A percentile compares a stretch with the other conserved stretches of the same genome.
These are phyloP conservation scores for Argyrosomus regius DNA, from an alignment of 2,797 vertebrate genomes.

Conservation along the genomic window DNA sequence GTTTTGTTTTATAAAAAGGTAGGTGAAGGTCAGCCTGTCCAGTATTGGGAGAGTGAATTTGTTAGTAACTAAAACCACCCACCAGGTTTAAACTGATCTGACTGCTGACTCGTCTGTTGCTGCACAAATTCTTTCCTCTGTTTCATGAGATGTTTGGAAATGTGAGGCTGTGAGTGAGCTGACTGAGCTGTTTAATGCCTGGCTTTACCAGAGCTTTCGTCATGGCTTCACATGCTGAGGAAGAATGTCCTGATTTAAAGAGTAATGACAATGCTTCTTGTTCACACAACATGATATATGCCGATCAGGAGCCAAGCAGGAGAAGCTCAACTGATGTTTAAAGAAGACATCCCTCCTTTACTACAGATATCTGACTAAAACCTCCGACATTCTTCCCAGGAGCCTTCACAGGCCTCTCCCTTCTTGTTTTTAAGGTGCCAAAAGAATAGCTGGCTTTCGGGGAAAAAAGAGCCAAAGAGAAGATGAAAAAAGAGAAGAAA, in stretches of 20 bases:
- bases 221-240: conserved; percentile 32
- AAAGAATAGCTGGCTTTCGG: conserved; percentile 44
- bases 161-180: conserved; percentile 16
- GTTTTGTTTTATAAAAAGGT: neutral
- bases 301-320: conserved; percentile 41
- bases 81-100: neutral
- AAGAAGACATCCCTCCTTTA: conserved; percentile 42
- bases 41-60: neutral
- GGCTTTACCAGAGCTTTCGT: conserved; percentile 48
- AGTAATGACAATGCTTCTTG: conserved; percentile 34
- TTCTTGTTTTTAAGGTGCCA: conserved; percentile 49
- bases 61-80: neutral
- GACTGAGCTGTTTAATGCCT: conserved; percentile 41
- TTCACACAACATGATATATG: conserved; percentile 21
- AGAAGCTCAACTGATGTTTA: conserved; percentile 40
- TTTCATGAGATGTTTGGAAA: conserved; percentile 36
- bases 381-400: conserved; percentile 44
- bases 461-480: conserved; percentile 18
- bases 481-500: conserved; percentile 33
- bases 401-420: conserved; percentile 46
- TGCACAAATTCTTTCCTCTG: conserved; percentile 11
- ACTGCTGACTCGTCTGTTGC: neutral
- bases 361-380: conserved; percentile 48
- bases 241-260: conserved; percentile 53
- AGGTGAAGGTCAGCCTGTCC: neutral